Base-by-base conservation (phyloP, 2,113 vertebrate genomes). In the Myotis yumanensis region DNA sequence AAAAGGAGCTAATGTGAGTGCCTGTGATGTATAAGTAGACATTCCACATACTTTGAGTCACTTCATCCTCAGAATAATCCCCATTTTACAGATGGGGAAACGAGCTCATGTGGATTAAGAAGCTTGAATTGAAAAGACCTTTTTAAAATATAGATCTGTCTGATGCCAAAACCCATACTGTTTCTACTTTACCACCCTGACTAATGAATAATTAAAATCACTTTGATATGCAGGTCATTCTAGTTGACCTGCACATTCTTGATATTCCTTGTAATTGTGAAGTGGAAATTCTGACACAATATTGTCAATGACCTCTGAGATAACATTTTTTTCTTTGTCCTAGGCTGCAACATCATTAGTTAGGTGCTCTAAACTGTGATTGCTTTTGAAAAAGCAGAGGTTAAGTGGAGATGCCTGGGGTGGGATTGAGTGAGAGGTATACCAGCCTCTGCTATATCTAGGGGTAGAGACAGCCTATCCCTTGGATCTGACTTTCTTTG, bases 401-500 rank as follows among this genome's bases (percentile, higher is more conserved):
- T 62, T 94, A 69, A 59, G 20, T 73, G 32, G 52, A 28, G 12
- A 23, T 79, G 23, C 7, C 37, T 72, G 20, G 35, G 35, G 12
- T 89, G 32, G 73, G 20, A 7, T 51, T 69, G 57, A 83, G 35
- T 66, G 46, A 66, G 40, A 76, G 37, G 15, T 37, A 59, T 22
- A 30, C n/a, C 57, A 81, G 20, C 32, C 11, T 76, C 66, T 89
- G 64, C 7, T 73, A 69, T 12, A 17, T 91, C 37, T 35, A 59
- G 43, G 12, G 76, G 10, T 72, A 86, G 57, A 51, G 11, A 80
- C 22, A 86, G 51, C 12, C 46, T 20, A 46, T 23, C 48, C 30
- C 11, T 94, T 91, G 71, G 23, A 59, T 81, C 35, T 94, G 86
- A 81, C 35, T 92, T 83, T 62, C n/a, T 83, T 89, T 75, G 37